Evolutionary conservation across 1,140 invertebrate genomes (phyloP).

Genomic region (Eumeta japonica): DNA sequence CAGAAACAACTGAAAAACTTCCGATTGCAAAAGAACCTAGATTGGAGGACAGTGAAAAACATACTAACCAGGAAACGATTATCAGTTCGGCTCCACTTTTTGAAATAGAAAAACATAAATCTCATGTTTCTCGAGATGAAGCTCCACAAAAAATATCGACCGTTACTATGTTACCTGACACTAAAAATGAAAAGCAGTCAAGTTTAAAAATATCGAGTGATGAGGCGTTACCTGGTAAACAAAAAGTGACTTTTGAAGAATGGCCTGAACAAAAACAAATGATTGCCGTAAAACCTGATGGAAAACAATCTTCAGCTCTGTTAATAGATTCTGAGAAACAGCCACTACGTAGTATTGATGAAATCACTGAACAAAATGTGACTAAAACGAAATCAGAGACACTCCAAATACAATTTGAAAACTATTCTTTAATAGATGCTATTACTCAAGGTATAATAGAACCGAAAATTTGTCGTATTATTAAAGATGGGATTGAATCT

Average conservation of each 20-base stretch:
- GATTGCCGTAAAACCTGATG: slow-evolving; percentile 13
- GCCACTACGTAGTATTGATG: slow-evolving; percentile 46
- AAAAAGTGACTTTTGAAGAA: too few relatives aligned
- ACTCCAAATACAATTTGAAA: slow-evolving; percentile 38
- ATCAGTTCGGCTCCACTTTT: too few relatives aligned
- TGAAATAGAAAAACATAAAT: too few relatives aligned
- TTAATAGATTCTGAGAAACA: slow-evolving; percentile 45
- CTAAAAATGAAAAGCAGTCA: too few relatives aligned
- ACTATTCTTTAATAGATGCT: slow-evolving; percentile 66
- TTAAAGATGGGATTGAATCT: slow-evolving; percentile 60
- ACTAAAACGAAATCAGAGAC: slow-evolving; percentile 30
- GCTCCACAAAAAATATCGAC: slow-evolving; percentile 2
- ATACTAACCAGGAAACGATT: too few relatives aligned
- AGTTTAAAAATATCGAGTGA: too few relatives aligned
- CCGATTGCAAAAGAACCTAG: slow-evolving; percentile 10
- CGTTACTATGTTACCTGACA: too few relatives aligned
- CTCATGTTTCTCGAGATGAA: slow-evolving; percentile 6
- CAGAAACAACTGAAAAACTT: slow-evolving; percentile 11
- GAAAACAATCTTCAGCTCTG: slow-evolving; percentile 33
- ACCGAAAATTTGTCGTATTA: slow-evolving; percentile 67
- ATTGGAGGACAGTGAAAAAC: too few relatives aligned
- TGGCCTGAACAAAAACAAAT: not conserved
- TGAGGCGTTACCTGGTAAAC: too few relatives aligned
- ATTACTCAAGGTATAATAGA: slow-evolving; percentile 73
- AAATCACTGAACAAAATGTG: slow-evolving; percentile 47